phyloP scores from a whole-genome alignment of 1,140 invertebrate genomes.

The Pachyrhynchus sulphureomaculatus region DNA sequence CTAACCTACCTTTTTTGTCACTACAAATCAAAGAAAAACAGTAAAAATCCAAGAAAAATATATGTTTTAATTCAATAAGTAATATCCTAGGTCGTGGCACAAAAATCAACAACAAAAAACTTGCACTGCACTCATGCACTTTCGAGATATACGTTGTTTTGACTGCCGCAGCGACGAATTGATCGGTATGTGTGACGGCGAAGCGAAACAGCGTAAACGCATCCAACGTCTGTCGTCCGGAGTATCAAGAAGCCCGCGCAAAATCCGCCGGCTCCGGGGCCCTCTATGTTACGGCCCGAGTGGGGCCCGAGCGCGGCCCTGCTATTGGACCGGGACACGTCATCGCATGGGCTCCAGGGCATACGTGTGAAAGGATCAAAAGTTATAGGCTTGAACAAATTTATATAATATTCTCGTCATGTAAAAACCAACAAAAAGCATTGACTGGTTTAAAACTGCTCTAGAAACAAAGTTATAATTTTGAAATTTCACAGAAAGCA shows the following conservation, averaged over 20 bases:
- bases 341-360: constrained; percentile 1
- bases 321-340: constrained; percentile 16
- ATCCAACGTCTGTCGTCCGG: constrained; percentile 5
- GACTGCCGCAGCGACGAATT: constrained; percentile 1
- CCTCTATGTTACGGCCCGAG: constrained; percentile 3
- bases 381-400: neutral
- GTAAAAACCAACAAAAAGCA: too few relatives aligned
- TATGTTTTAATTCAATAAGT: neutral
- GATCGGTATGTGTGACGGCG: constrained; percentile 1
- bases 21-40: too few relatives aligned
- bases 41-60: neutral
- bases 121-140: neutral
- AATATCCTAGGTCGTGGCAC: constrained; percentile 3
- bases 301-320: neutral
- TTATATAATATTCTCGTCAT: too few relatives aligned
- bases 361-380: neutral
- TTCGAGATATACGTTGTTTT: constrained; percentile 5
- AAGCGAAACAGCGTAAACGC: constrained; percentile 10
- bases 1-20: neutral
- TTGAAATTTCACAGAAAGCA: too few relatives aligned
- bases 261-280: constrained; percentile 10
- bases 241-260: constrained; percentile 6
- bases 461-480: too few relatives aligned
- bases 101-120: constrained; percentile 1
- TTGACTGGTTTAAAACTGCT: too few relatives aligned